Evolutionary conservation across 2,888 invertebrate species (phyloP).

Genomic region (Leucoptera coffeella): DNA sequence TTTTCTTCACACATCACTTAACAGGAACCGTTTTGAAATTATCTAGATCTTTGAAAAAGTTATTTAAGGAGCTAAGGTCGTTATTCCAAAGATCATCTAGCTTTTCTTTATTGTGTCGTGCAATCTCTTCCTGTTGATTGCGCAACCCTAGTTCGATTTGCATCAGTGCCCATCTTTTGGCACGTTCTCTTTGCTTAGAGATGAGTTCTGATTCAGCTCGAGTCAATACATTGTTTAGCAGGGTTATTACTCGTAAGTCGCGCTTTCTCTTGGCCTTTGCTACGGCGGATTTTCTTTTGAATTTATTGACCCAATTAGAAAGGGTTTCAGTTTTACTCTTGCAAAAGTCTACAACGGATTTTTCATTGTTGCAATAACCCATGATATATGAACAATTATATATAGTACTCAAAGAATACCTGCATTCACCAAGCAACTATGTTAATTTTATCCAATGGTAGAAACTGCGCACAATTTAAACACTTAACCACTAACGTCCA

Average conservation of each 20-base stretch:
- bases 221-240: constrained; percentile 52
- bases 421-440: constrained; percentile 43
- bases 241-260: constrained; percentile 59
- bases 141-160: constrained; percentile 42
- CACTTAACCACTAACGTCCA: constrained; percentile 18
- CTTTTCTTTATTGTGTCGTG: constrained; percentile 34
- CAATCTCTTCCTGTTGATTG: constrained; percentile 36
- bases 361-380: constrained; percentile 41
- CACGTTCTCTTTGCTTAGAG: constrained; percentile 56
- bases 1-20: constrained; percentile 22
- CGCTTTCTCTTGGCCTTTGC: constrained; percentile 53
- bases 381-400: constrained; percentile 22
- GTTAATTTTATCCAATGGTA: constrained; percentile 16
- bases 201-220: constrained; percentile 57
- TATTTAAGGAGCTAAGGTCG: constrained; percentile 59
- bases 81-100: constrained; percentile 48
- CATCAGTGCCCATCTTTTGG: constrained; percentile 54
- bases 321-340: constrained; percentile 54
- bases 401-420: constrained; percentile 35
- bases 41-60: constrained; percentile 59
- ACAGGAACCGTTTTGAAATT: constrained; percentile 45
- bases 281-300: constrained; percentile 55
- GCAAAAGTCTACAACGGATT: constrained; percentile 41
- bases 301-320: constrained; percentile 58
- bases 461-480: constrained; percentile 25